Evolutionary conservation across 2,888 invertebrate species (phyloP), one percentile per base, ranked within the genome.

Genomic region (Hypsopygia costalis): DNA sequence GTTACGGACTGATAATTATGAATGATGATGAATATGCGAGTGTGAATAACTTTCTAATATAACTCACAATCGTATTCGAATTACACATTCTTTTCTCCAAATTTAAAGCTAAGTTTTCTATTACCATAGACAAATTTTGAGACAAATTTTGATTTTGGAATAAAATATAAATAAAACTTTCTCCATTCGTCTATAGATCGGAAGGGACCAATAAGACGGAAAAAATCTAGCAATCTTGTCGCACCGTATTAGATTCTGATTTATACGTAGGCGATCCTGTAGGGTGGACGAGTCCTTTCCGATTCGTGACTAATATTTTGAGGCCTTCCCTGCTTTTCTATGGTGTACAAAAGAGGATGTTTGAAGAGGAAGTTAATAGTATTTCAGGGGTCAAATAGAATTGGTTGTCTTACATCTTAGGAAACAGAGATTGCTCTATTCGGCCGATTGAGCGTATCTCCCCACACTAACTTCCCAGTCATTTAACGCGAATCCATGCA

Each of bases 401-500:
- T 41, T 74, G 79, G 85, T 63, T 64, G 67, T 66, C 68, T 70
- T 69, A 66, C 69, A 68, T 72, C 81, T 78, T 77, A 83, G 81
- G 79, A 85, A 83, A 86, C 82, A 82, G 81, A 86, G 83, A 85
- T 83, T 81, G 79, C 62, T 77, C 75, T 59, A 59, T 78, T 70
- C 83, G 85, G 79, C 80, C 83, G 86, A 85, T 86, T 81, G 83
- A 79, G 63, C 80, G 67, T 69, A 78, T 69, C 80, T 80, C 81
- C 79, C 80, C 60, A 69, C 70, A 80, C 74, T 89, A 87, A 87
- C 89, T 89, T 89, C 88, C 81, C 71, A 69, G 68, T 86, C 89
- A 88, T 89, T 89, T 86, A 83, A 86, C 86, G 75, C 72, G 82
- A 73, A 85, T 81, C 72, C 79, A 73, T 67, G 81, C 87, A 83